Conservation (phyloP, 2,113 vertebrate species). For the Cryptotis parvus region DNA sequence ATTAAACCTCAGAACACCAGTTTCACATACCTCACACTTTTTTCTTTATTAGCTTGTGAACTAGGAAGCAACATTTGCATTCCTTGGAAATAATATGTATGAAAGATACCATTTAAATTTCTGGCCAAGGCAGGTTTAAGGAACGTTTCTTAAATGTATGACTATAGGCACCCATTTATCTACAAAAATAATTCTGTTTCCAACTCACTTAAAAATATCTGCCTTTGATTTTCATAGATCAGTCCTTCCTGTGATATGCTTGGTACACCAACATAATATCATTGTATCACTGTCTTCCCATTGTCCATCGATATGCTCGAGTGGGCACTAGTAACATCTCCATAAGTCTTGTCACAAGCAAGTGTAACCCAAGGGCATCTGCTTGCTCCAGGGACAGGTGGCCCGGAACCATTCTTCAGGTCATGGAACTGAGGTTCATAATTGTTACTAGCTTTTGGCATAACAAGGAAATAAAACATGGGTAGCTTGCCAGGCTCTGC, state of each 20-base stretch:
- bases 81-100: not conserved
- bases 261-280: not conserved
- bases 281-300: too few species aligned
- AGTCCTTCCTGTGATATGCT: not conserved
- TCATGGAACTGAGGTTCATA: too few species aligned
- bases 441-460: too few species aligned
- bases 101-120: not conserved
- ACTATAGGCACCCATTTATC: not conserved
- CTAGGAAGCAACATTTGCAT: not conserved
- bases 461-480: too few species aligned
- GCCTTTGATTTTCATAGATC: not conserved
- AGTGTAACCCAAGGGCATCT: too few species aligned
- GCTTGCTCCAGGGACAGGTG: too few species aligned
- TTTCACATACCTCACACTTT: not conserved
- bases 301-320: too few species aligned
- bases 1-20: not conserved
- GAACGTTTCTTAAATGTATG: not conserved
- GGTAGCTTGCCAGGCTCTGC: too few species aligned
- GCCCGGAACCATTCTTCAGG: too few species aligned
- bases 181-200: not conserved
- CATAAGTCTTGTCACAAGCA: too few species aligned
- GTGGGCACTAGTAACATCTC: too few species aligned
- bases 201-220: not conserved
- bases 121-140: not conserved
- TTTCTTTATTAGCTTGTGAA: not conserved